These are phyloP conservation scores for Ochlodes sylvanus DNA, from an alignment of 2,888 invertebrate genomes.

Conservation along the genomic window DNA sequence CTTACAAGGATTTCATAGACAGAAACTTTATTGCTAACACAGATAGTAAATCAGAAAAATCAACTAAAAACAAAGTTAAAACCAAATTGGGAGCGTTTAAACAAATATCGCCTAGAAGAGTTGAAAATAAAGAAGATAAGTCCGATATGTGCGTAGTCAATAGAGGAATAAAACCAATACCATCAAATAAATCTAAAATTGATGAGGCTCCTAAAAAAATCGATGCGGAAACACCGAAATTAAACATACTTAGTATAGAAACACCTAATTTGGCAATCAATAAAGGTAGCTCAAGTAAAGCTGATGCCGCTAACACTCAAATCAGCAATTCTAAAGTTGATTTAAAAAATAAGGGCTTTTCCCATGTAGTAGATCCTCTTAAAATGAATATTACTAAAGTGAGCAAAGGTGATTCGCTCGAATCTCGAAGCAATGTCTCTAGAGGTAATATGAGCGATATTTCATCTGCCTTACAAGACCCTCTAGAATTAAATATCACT, in stretches of 20 bases:
- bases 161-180: neutral
- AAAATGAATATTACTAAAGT: neutral
- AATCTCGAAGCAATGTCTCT: neutral
- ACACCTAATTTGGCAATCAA: neutral
- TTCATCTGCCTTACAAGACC: neutral
- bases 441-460: neutral
- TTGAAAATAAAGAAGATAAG: neutral
- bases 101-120: neutral
- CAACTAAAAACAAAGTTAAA: neutral
- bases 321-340: neutral
- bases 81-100: conserved; percentile 4
- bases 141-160: too few species aligned
- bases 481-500: neutral
- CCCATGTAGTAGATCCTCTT: neutral
- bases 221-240: neutral
- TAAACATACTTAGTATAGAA: neutral
- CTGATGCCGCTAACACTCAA: neutral
- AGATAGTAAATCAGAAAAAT: conserved; percentile 52
- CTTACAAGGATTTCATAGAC: conserved; percentile 63
- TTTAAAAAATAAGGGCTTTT: neutral
- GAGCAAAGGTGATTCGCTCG: neutral
- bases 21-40: conserved; percentile 57
- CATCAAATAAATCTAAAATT: neutral
- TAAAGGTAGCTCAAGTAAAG: neutral
- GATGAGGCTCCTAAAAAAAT: neutral